Conservation (phyloP, 2,888 invertebrate genomes). For the Phymatocera aterrima region DNA sequence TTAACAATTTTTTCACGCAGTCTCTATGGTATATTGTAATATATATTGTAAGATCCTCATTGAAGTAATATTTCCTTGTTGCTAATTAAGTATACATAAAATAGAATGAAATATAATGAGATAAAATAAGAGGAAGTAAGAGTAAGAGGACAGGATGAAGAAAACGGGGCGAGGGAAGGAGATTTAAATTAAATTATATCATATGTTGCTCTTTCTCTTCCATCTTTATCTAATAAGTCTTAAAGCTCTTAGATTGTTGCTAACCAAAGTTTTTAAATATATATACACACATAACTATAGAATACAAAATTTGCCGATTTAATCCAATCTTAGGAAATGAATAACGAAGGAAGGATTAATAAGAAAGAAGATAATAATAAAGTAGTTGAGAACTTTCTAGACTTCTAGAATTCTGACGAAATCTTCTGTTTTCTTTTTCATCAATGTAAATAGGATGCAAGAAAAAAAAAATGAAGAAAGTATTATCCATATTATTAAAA, state of each 20-base stretch:
- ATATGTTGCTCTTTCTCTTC: conserved; percentile 27
- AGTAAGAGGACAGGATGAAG: conserved; percentile 59
- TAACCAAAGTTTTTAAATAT: conserved; percentile 44
- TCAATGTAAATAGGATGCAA: conserved; percentile 57
- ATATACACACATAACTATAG: too few species aligned
- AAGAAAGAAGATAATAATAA: too few species aligned
- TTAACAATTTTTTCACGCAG: background rate
- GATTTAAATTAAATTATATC: too few species aligned
- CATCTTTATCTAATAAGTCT: too few species aligned
- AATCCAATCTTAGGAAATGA: conserved; percentile 1
- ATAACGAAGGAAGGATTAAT: background rate
- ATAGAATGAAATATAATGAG: background rate
- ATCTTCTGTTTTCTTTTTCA: too few species aligned
- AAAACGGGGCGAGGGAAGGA: background rate
- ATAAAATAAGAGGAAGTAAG: conserved; percentile 50
- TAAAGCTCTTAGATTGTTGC: conserved; percentile 44
- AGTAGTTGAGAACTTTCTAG: background rate
- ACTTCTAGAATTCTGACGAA: conserved; percentile 5
- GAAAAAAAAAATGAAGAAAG: conserved; percentile 60
- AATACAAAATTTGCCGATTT: conserved; percentile 34
- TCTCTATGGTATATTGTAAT: conserved; percentile 20
- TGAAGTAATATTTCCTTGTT: conserved; percentile 54
- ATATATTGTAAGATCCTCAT: conserved; percentile 54
- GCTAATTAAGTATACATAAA: conserved; percentile 45
- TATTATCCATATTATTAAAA: conserved; percentile 57